Evolutionary conservation across 2,113 vertebrate genomes (phyloP), one percentile per base, ranked within the genome.

Genomic region (Lagopus muta): DNA sequence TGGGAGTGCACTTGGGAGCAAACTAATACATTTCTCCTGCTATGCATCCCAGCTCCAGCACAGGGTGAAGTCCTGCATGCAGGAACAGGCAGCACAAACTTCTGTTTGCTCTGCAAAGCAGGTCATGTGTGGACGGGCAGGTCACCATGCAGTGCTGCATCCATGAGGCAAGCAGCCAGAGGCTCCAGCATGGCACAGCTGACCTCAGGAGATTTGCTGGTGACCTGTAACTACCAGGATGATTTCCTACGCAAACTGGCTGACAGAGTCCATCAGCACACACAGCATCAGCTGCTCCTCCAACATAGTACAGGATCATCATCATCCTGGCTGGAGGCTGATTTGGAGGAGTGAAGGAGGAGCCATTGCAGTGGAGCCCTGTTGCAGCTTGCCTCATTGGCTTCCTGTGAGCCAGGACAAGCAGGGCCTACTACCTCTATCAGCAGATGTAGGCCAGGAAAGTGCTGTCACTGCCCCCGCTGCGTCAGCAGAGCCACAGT

Each of bases 191-290:
- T 2, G 76, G 16, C 61, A 60, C 52, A 34, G 52, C 38, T 27
- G 38, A 34, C 21, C 28, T 15, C 7, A 11, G n/a, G 65, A 36
- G 78, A 65, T 43, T 65, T 58, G 32, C 47, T 54, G 8, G 3
- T 34, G 38, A n/a, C 22, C 70, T 22, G 82, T 36, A 65, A 24
- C 36, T 28, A 20, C 28, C 20, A 16, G 20, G 28, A 82, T 28
- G 15, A 43, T 32, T 7, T 13, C 25, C 32, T 25, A 20, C 0
- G 0, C 24, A 13, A 14, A 38, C 0, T 1, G 2, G 40, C n/a
- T 6, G 36, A 64, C 65, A 13, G 47, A 27, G 48, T 71, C 7
- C 38, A 45, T 21, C 22, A 43, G 58, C 30, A 32, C 32, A 30
- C 0, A 0, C 18, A 47, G 61, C 40, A 58, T 2, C 69, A 50